phyloP scores from a whole-genome alignment of 2,113 vertebrate species.

The Sceloporus tristichus region DNA sequence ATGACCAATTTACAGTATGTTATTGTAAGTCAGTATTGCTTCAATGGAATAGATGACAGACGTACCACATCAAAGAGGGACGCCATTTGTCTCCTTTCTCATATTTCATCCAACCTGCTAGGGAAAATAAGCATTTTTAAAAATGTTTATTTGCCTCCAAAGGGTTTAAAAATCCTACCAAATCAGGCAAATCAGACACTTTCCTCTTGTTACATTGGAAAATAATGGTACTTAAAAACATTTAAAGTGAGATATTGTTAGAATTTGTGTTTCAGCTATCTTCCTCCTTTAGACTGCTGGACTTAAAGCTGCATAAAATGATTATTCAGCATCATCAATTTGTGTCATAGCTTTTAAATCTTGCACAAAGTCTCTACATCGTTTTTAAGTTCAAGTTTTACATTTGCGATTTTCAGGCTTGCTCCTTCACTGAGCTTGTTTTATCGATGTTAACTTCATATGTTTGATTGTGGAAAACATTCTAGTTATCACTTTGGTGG shows the following conservation, averaged over 20 bases:
- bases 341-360: constrained; percentile 66
- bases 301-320: constrained; percentile 4
- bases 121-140: constrained; percentile 23
- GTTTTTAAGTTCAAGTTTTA: constrained; percentile 56
- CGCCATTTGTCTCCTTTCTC: constrained; percentile 9
- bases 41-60: constrained; percentile 30
- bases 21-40: constrained; percentile 33
- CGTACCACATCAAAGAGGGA: constrained; percentile 32
- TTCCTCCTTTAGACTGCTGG: constrained; percentile 35
- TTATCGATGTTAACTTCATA: constrained; percentile 51
- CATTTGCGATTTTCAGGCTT: constrained; percentile 49
- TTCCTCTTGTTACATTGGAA: constrained; percentile 64
- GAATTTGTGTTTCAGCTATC: constrained; percentile 44
- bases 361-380: constrained; percentile 25
- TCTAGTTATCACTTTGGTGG: constrained; percentile 59
- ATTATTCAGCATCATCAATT: constrained; percentile 6
- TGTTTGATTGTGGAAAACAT: constrained; percentile 69
- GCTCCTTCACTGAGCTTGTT: constrained; percentile 52
- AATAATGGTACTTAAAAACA: constrained; percentile 30
- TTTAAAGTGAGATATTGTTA: constrained; percentile 39
- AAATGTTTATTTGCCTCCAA: constrained; percentile 41
- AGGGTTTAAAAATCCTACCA: constrained; percentile 44
- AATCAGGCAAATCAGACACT: constrained; percentile 24
- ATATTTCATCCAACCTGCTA: constrained; percentile 37
- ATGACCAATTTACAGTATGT: background rate